phyloP scores from a whole-genome alignment of 2,797 vertebrate species.

The Falco columbarius region DNA sequence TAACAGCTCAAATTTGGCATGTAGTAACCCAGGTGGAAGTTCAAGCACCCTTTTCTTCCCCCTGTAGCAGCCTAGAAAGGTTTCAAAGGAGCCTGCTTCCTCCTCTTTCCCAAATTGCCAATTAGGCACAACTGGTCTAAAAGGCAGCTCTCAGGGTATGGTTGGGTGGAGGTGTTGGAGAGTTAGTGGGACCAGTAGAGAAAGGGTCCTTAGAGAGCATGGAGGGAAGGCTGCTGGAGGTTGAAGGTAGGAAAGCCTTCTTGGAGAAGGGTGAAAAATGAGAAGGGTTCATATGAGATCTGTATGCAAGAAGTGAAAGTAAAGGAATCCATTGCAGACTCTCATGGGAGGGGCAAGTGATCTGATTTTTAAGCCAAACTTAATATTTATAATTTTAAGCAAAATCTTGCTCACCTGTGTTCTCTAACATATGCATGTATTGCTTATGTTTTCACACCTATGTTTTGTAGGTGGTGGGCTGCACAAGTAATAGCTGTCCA shows the following conservation, averaged over 20 bases:
- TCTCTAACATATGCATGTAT: not conserved
- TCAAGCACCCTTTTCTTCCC: not conserved
- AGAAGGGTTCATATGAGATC: not conserved
- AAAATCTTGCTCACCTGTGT: not conserved
- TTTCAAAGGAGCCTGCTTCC: not conserved
- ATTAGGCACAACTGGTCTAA: not conserved
- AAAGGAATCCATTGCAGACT: not conserved
- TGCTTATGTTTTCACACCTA: not conserved
- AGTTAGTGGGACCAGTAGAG: rapidly evolving
- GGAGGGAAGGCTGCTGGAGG: not conserved
- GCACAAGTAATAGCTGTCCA: too few species aligned
- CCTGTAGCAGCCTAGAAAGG: not conserved
- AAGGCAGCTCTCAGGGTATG: not conserved
- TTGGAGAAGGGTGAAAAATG: not conserved
- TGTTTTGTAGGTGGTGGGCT: not conserved
- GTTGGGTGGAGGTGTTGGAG: not conserved
- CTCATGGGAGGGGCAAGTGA: not conserved
- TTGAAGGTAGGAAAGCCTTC: not conserved
- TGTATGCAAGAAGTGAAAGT: not conserved
- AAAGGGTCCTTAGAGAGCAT: too few species aligned
- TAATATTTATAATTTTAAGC: not conserved
- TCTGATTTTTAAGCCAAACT: not conserved
- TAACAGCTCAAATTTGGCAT: not conserved
- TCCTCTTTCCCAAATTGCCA: not conserved
- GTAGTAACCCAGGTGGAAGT: rapidly evolving